A percentile compares a stretch with the other conserved stretches of the same genome.
phyloP scores from a whole-genome alignment of 1,140 invertebrate species.

The Neomicropteryx cornuta region DNA sequence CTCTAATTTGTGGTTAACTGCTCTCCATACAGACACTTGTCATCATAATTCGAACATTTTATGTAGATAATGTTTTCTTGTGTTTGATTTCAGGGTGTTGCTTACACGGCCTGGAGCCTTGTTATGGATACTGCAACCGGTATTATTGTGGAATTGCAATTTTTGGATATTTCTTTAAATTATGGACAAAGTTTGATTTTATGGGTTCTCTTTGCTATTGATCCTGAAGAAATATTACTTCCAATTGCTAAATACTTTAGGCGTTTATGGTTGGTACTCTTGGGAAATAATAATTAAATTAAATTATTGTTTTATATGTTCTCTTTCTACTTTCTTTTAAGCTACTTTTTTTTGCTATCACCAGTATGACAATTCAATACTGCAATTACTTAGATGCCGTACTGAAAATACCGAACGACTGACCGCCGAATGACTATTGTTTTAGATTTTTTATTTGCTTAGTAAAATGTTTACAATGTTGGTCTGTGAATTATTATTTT shows the following conservation, averaged over 20 bases:
- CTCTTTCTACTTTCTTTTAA: slow-evolving; percentile 3
- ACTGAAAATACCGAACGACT: too few relatives aligned
- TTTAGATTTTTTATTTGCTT: too few relatives aligned
- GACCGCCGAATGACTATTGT: too few relatives aligned
- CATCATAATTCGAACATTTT: too few relatives aligned
- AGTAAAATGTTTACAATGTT: too few relatives aligned
- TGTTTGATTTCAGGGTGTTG: slow-evolving; percentile 54
- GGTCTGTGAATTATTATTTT: too few relatives aligned
- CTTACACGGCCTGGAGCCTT: slow-evolving; percentile 76
- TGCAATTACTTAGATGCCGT: too few relatives aligned
- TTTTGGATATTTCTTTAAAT: slow-evolving; percentile 78
- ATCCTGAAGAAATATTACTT: slow-evolving; percentile 59
- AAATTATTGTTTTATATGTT: not conserved
- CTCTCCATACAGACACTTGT: too few relatives aligned
- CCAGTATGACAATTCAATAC: too few relatives aligned
- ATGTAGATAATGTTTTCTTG: slow-evolving; percentile 6
- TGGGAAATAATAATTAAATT: not conserved
- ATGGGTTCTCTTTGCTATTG: slow-evolving; percentile 76
- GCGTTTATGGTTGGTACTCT: slow-evolving; percentile 38
- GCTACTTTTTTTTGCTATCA: slow-evolving; percentile 1
- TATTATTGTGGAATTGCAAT: slow-evolving; percentile 83
- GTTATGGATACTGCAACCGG: slow-evolving; percentile 77
- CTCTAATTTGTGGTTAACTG: too few relatives aligned
- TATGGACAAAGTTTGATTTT: slow-evolving; percentile 81
- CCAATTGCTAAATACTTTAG: slow-evolving; percentile 50